Evolutionary conservation across 2,113 vertebrate genomes (phyloP).

Genomic region (Thalassarche chlororhynchos): DNA sequence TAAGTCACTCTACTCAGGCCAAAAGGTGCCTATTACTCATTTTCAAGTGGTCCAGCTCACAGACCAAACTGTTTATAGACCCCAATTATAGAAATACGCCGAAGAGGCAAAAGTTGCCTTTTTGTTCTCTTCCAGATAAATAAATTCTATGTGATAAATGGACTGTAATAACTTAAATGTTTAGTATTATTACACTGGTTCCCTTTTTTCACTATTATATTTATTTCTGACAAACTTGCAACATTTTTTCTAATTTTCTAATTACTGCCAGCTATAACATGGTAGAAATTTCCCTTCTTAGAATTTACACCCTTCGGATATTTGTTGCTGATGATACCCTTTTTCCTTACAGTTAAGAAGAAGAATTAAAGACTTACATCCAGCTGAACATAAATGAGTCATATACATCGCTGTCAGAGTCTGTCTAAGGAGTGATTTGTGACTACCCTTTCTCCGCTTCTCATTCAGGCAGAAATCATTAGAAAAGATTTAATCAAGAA

Average conservation of each 20-base stretch:
- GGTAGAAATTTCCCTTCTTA: background rate
- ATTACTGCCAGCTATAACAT: background rate
- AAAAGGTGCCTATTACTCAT: background rate
- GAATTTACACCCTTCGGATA: background rate
- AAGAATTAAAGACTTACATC: background rate
- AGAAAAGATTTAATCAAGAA: conserved; percentile 46
- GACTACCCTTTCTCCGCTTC: background rate
- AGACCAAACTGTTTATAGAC: background rate
- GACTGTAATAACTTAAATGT: background rate
- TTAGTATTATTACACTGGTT: background rate
- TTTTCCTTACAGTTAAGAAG: background rate
- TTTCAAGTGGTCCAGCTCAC: background rate
- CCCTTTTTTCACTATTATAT: background rate
- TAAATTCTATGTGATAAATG: background rate
- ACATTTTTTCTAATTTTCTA: background rate
- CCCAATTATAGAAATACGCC: background rate
- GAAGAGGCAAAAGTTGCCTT: background rate
- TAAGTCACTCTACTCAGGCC: background rate
- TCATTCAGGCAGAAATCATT: conserved; percentile 5
- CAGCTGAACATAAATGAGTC: conserved; percentile 1
- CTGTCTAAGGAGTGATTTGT: background rate
- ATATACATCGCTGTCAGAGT: background rate
- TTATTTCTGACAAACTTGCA: background rate
- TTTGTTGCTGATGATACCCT: background rate
- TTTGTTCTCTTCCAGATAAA: background rate